phyloP scores from a whole-genome alignment of 1,140 invertebrate species.

The Tetramorium alpestre region DNA sequence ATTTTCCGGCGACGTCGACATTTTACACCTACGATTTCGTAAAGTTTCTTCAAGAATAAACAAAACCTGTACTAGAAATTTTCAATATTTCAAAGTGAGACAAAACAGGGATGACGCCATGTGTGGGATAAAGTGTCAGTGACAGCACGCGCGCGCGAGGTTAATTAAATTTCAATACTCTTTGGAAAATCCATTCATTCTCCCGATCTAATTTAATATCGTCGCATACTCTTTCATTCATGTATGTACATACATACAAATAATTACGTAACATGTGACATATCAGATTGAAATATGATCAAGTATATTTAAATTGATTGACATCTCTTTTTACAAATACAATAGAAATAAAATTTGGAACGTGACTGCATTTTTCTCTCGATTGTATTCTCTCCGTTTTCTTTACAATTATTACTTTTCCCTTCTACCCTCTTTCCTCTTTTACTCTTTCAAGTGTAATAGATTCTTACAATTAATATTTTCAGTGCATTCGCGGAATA shows the following conservation, averaged over 20 bases:
- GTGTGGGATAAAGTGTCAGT: background rate
- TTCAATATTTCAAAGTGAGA: slow-evolving; percentile 6
- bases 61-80: background rate
- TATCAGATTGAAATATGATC: no score
- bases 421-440: background rate
- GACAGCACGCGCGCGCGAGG: background rate
- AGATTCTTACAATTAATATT: background rate
- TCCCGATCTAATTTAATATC: no score
- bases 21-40: slow-evolving; percentile 49
- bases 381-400: background rate
- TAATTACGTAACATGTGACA: no score
- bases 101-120: slow-evolving; percentile 7
- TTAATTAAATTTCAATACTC: slow-evolving; percentile 12
- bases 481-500: background rate
- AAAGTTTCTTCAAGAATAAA: slow-evolving; percentile 15
- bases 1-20: slow-evolving; percentile 72
- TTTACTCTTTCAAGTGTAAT: background rate
- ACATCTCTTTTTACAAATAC: no score
- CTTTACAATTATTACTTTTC: background rate
- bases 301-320: no score
- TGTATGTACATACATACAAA: no score
- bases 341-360: no score
- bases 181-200: slow-evolving; percentile 37
- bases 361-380: background rate
- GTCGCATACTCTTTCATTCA: no score